A percentile compares a stretch with the other conserved stretches of the same genome.
These are phyloP conservation scores for Pelusios castaneus DNA, from an alignment of 2,113 vertebrate species.

Conservation along the genomic window DNA sequence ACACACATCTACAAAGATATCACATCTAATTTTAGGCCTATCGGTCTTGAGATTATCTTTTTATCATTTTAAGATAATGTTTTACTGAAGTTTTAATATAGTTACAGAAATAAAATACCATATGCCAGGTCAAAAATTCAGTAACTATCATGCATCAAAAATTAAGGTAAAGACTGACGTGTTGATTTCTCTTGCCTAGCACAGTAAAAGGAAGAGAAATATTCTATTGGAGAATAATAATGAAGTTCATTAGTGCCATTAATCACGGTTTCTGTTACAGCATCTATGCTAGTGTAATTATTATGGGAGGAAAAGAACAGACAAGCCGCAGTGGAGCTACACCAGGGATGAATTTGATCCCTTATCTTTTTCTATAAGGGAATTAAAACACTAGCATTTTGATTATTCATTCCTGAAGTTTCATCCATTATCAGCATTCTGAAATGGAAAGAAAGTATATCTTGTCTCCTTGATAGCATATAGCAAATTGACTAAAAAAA, in stretches of 20 bases:
- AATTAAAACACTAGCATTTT: conserved; percentile 36
- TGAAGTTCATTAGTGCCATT: neutral
- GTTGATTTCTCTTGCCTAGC: neutral
- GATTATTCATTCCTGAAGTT: conserved; percentile 36
- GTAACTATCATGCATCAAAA: neutral
- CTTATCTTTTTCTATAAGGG: conserved; percentile 11
- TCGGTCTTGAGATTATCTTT: neutral
- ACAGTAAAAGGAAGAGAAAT: conserved; percentile 7
- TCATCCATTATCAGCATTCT: conserved; percentile 30
- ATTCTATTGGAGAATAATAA: neutral
- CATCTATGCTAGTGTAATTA: neutral
- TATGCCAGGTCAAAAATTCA: neutral
- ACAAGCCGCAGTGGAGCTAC: neutral
- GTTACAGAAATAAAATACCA: neutral
- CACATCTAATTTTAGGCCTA: conserved; percentile 2
- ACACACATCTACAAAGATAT: conserved; percentile 1
- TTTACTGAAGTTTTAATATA: neutral
- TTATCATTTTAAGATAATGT: neutral
- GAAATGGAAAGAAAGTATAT: conserved; percentile 2
- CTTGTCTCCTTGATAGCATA: neutral
- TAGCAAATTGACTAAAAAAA: neutral
- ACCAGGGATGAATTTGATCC: neutral
- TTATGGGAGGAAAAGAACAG: conserved; percentile 1
- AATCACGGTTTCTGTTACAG: conserved; percentile 15
- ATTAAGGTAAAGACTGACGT: neutral